Percentiles rank a stretch among this genome's conserved stretches.
Evolutionary conservation across 1,140 invertebrate genomes (phyloP).

Genomic region (Laupala kohalensis): DNA sequence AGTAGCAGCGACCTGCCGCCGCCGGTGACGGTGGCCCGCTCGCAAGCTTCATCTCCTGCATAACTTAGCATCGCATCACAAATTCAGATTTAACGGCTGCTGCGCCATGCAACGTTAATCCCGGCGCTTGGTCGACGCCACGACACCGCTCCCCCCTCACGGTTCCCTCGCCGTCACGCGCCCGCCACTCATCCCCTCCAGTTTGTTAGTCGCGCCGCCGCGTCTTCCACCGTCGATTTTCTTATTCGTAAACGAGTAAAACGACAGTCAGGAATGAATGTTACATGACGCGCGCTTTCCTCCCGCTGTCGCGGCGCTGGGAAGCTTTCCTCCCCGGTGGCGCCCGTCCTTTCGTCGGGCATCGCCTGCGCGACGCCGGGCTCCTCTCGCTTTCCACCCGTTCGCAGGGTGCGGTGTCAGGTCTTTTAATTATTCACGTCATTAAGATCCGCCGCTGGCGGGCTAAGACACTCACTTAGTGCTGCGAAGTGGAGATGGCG

Average conservation of each 20-base stretch:
- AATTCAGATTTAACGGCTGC: conserved; percentile 9
- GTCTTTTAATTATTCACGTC: conserved; percentile 8
- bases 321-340: not conserved
- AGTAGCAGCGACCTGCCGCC: not conserved
- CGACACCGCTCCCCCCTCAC: not conserved
- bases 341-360: no score
- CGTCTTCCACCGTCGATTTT: not conserved
- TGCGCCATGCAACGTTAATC: conserved; percentile 8
- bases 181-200: no score
- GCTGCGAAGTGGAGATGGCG: not conserved
- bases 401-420: not conserved
- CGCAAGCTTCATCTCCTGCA: not conserved
- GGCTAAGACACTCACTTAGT: not conserved
- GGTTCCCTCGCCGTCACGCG: not conserved
- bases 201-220: not conserved
- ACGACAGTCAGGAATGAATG: conserved; percentile 4
- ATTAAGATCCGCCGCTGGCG: conserved; percentile 3
- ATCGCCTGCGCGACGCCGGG: not conserved
- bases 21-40: not conserved
- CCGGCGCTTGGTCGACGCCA: not conserved
- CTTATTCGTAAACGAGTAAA: conserved; percentile 5
- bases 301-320: not conserved
- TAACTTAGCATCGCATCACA: conserved; percentile 9
- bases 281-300: not conserved
- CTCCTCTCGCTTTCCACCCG: not conserved